These are phyloP conservation scores for Brachypteracias leptosomus DNA, from an alignment of 2,113 vertebrate genomes.

Conservation along the genomic window DNA sequence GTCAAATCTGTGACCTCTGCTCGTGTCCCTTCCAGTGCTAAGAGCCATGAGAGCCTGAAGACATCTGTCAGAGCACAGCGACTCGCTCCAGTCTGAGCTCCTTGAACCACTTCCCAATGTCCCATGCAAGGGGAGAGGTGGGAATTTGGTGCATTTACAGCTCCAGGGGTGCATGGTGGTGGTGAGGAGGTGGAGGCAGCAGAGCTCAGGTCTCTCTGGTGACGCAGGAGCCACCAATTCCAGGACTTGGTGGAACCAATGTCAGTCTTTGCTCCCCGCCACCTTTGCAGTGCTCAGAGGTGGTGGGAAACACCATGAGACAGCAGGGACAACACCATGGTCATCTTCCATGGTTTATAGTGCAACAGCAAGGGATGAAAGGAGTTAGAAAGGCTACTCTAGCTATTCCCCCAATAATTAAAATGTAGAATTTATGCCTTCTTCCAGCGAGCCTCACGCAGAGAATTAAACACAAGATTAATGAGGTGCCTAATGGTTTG, in stretches of 20 bases:
- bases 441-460: not conserved
- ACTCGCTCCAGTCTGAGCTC: not conserved
- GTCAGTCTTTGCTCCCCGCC: fast-evolving
- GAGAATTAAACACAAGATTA: constrained; percentile 32
- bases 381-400: not conserved
- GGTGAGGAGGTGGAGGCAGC: not conserved
- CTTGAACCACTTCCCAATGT: fast-evolving
- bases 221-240: fast-evolving
- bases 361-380: not conserved
- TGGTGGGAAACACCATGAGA: fast-evolving
- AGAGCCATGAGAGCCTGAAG: not conserved
- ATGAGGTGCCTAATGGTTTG: constrained; percentile 30
- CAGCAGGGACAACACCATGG: not conserved
- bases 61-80: not conserved
- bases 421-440: not conserved
- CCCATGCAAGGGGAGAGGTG: fast-evolving
- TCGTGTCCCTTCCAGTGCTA: not conserved
- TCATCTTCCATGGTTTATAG: not conserved
- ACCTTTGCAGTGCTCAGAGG: not conserved
- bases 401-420: not conserved
- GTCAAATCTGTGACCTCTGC: not conserved
- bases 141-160: not conserved
- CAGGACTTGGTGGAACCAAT: not conserved
- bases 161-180: not conserved
- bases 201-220: not conserved